phyloP scores from a whole-genome alignment of 2,888 invertebrate species.

The Meiosimyza decipiens region DNA sequence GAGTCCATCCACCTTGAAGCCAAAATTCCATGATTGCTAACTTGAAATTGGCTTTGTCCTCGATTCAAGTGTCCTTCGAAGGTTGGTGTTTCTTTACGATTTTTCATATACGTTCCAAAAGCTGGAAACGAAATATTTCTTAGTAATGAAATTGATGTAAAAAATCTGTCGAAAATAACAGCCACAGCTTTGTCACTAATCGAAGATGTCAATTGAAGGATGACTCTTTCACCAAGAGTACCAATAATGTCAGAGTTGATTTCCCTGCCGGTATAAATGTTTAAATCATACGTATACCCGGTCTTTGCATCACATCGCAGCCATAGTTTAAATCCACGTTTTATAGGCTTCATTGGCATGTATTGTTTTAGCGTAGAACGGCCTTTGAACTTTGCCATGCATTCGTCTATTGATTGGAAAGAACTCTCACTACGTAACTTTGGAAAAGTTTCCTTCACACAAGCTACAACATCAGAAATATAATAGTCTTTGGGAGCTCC shows the following conservation, averaged over 20 bases:
- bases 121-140: slow-evolving; percentile 3
- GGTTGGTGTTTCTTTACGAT: slow-evolving; percentile 22
- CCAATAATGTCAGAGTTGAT: no score
- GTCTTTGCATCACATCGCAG: slow-evolving; percentile 1
- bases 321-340: slow-evolving; percentile 40
- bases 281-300: no score
- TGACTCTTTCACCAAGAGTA: no score
- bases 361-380: slow-evolving; percentile 39
- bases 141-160: neutral
- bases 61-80: slow-evolving; percentile 19
- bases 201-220: no score
- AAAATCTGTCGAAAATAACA: no score
- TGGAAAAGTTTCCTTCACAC: slow-evolving; percentile 34
- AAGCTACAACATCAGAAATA: slow-evolving; percentile 8
- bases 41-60: slow-evolving; percentile 15
- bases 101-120: slow-evolving; percentile 11
- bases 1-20: slow-evolving; percentile 33
- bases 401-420: slow-evolving; percentile 41
- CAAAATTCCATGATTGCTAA: slow-evolving; percentile 25
- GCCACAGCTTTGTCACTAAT: no score
- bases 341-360: slow-evolving; percentile 40
- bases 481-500: no score
- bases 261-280: no score
- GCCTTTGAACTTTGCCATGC: slow-evolving; percentile 43
- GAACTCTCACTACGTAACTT: slow-evolving; percentile 28